Evolutionary conservation across 2,113 vertebrate genomes (phyloP).

Genomic region (Diadophis punctatus): DNA sequence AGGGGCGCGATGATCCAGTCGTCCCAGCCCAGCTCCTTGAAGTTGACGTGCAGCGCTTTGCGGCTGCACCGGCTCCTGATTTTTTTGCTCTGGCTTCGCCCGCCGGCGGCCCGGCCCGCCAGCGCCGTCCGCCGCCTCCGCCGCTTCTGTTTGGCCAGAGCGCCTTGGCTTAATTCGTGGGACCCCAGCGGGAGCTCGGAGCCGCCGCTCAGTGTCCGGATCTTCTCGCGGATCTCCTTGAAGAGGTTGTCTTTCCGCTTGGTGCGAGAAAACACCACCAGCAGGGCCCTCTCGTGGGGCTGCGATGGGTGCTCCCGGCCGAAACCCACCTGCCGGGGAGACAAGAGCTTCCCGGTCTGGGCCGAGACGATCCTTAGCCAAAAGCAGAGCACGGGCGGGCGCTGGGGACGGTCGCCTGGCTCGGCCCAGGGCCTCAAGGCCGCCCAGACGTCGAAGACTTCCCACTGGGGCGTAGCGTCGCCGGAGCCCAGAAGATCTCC

Average conservation of each 20-base stretch:
- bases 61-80: constrained; percentile 79
- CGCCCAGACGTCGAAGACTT: constrained; percentile 79
- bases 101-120: constrained; percentile 49
- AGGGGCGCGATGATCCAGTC: constrained; percentile 95
- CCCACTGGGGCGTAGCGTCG: constrained; percentile 66
- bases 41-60: constrained; percentile 82
- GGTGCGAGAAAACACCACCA: constrained; percentile 76
- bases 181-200: constrained; percentile 36
- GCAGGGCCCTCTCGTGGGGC: constrained; percentile 74
- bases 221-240: constrained; percentile 78
- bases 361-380: constrained; percentile 66
- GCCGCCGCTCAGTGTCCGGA: constrained; percentile 66
- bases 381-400: constrained; percentile 69
- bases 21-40: constrained; percentile 89
- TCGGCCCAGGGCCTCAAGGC: constrained; percentile 59
- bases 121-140: constrained; percentile 60
- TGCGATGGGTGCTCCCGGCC: constrained; percentile 29
- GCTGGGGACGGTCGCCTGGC: background rate
- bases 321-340: constrained; percentile 70
- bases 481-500: constrained; percentile 55
- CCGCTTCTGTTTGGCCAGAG: constrained; percentile 17
- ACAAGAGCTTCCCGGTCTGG: constrained; percentile 44
- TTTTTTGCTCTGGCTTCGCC: constrained; percentile 67
- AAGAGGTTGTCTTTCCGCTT: constrained; percentile 77
- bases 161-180: constrained; percentile 38